Evolutionary conservation across 1,140 invertebrate genomes (phyloP).

Genomic region (Pogonomyrmex barbatus): DNA sequence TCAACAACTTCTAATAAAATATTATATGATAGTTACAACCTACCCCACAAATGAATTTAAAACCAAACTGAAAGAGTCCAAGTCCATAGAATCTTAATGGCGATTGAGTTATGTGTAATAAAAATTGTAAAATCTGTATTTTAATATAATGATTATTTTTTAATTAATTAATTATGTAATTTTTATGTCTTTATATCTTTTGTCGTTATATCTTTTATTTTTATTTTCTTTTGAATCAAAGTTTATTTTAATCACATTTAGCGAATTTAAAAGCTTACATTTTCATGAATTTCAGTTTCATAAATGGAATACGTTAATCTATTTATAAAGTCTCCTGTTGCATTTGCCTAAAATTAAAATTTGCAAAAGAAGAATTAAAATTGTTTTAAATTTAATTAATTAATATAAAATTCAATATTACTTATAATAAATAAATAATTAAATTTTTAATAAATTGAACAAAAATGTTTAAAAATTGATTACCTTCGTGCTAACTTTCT

Average conservation of each 20-base stretch:
- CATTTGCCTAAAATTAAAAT: slow-evolving; percentile 29
- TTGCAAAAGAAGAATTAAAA: not conserved
- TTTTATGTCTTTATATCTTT: not conserved
- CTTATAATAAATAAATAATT: not conserved
- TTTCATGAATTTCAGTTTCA: not conserved
- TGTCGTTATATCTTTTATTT: not conserved
- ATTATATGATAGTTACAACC: not conserved
- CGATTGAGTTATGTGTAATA: slow-evolving; percentile 26
- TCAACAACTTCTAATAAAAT: not conserved
- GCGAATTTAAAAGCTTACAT: not conserved
- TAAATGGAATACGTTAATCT: not conserved
- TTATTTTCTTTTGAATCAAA: not conserved
- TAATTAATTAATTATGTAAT: not conserved
- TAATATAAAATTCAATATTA: not conserved
- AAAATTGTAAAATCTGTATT: slow-evolving; percentile 21
- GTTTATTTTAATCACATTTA: not conserved
- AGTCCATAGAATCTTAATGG: slow-evolving; percentile 38
- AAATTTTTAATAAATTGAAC: not conserved
- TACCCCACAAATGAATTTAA: slow-evolving; percentile 17
- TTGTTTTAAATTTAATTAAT: not conserved
- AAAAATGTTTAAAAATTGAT: not conserved
- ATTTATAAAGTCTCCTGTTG: slow-evolving; percentile 26
- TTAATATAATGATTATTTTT: not conserved
- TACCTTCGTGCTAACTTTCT: slow-evolving; percentile 20
- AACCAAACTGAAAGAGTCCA: slow-evolving; percentile 42